Percentiles rank a stretch among this genome's conserved stretches.
phyloP scores from a whole-genome alignment of 2,888 invertebrate species.

The Leptinotarsa juncta region DNA sequence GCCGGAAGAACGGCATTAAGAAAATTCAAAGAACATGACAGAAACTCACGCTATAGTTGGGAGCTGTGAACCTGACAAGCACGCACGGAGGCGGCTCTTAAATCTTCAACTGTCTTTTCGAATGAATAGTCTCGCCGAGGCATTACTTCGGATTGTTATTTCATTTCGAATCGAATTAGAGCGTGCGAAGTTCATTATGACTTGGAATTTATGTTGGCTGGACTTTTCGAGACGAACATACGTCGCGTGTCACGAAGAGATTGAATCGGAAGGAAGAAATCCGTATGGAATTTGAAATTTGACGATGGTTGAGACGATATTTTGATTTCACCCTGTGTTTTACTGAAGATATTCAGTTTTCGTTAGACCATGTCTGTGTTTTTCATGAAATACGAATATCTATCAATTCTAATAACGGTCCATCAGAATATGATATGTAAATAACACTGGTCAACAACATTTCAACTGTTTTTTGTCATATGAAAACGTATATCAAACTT shows the following conservation, averaged over 20 bases:
- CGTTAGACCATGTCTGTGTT: no score
- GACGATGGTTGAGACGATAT: no score
- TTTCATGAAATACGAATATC: no score
- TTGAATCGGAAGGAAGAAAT: no score
- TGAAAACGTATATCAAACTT: no score
- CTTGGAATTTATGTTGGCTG: not conserved
- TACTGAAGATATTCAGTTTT: no score
- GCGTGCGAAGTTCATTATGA: constrained; percentile 5
- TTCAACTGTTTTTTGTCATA: no score
- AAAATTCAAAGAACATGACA: constrained; percentile 45
- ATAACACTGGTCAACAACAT: no score
- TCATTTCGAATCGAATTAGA: constrained; percentile 15
- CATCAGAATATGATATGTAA: no score
- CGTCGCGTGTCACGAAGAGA: not conserved
- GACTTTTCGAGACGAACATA: not conserved
- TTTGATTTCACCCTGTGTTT: no score
- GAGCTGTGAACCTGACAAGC: constrained; percentile 27
- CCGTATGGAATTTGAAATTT: no score
- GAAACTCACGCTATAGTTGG: constrained; percentile 43
- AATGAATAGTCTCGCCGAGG: constrained; percentile 11
- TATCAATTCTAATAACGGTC: no score
- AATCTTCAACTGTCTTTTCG: constrained; percentile 5
- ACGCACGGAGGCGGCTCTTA: constrained; percentile 17
- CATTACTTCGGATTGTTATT: constrained; percentile 6
- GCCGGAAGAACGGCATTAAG: constrained; percentile 47